phyloP scores from a whole-genome alignment of 2,797 vertebrate species.

The Chromobotia macracanthus region DNA sequence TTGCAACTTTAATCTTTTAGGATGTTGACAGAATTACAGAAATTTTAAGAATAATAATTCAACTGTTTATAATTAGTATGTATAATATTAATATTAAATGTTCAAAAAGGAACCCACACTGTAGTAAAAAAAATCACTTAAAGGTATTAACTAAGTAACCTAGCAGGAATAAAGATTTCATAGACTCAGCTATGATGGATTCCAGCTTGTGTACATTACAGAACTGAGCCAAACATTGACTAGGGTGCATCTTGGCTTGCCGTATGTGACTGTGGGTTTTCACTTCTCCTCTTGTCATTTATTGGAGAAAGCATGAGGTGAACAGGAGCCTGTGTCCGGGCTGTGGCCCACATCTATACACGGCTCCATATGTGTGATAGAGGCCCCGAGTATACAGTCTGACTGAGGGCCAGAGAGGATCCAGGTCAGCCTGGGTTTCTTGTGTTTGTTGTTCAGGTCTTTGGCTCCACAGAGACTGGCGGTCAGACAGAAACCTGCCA shows the following conservation, averaged over 20 bases:
- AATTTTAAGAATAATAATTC: neutral
- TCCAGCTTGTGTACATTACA: conserved; percentile 45
- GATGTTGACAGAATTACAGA: neutral
- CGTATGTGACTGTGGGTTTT: conserved; percentile 17
- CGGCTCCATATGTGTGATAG: neutral
- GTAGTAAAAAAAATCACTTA: neutral
- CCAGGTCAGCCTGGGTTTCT: conserved; percentile 35
- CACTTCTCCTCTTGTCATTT: conserved; percentile 37
- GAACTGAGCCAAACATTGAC: conserved; percentile 55
- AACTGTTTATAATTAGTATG: no score
- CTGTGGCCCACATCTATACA: conserved; percentile 2
- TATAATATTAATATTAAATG: no score
- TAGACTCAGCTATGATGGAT: neutral
- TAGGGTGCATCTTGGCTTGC: conserved; percentile 30
- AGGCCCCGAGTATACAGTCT: conserved; percentile 17
- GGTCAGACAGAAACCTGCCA: conserved; percentile 42
- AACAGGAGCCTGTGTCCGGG: conserved; percentile 26
- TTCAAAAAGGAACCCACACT: neutral
- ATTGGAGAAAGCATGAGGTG: conserved; percentile 20
- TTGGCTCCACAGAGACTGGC: conserved; percentile 31
- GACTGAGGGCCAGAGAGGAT: conserved; percentile 40
- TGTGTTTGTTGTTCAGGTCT: conserved; percentile 57
- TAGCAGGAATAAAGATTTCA: conserved; percentile 1
- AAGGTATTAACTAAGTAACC: neutral
- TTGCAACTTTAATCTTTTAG: neutral